Base-by-base conservation (phyloP, 2,797 vertebrate genomes). In the Lithobates sylvaticus region DNA sequence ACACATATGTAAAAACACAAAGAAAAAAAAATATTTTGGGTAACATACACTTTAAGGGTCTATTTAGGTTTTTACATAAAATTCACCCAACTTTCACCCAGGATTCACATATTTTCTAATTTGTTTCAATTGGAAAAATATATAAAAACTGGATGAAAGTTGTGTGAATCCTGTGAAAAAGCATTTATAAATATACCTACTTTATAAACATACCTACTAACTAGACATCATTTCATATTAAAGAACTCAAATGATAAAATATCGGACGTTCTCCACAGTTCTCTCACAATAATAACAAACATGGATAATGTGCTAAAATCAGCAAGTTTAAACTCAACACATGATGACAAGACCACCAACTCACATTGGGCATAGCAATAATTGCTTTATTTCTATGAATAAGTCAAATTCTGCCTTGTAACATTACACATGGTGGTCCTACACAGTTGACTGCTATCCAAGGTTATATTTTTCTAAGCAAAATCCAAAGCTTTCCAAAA, bases 351-450 rank as follows among this genome's bases (percentile, higher is more conserved):
- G 75, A 78, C 83, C 83, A 84, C 76, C 50, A 72, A 76, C 79
- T 64, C 12, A 26, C 12, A 42, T 36, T 70, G 23, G 26, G 26
- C 29, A 77, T 16, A 42, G 44, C 15, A 58, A 3, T 76, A 34
- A 34, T 42, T 76, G 13, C 10, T 83, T 83, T 32, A 42, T 47
- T 67, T 32, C 13, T n/a, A 39, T 15, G 34, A 64, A 78, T 23
- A 27, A 76, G 27, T 54, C 27, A 71, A 58, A 27, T 29, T 58
- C 16, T 26, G 36, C 29, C 23, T 16, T 81, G 50, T 26, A 72
- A 64, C 50, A 32, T 47, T 47, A 68, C 26, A 71, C 83, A 86
- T 76, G 85, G 78, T 77, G 85, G 85, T 82, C 79, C 27, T 70
- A 23, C 6, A 10, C 27, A 12, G 47, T 76, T 73, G 44, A 86